Conservation (phyloP, 2,888 invertebrate species). For the Andrena flavipes region DNA sequence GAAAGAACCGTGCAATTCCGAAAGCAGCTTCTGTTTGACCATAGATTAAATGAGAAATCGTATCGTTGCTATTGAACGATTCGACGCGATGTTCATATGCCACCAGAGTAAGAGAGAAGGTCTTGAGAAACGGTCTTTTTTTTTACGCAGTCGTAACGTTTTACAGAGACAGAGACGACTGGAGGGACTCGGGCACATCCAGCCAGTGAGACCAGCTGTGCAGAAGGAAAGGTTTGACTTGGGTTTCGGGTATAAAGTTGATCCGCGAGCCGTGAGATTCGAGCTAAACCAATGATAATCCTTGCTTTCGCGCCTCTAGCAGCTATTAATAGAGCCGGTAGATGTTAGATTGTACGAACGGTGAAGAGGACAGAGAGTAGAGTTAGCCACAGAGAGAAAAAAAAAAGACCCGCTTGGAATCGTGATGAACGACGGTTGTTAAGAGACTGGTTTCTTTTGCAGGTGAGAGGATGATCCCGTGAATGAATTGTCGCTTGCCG, state of each 20-base stretch:
- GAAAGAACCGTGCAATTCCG: constrained; percentile 12
- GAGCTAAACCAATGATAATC: constrained; percentile 63
- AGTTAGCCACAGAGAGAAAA: constrained; percentile 39
- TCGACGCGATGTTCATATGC: background rate
- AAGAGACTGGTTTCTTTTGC: constrained; percentile 63
- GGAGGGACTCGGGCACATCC: constrained; percentile 77
- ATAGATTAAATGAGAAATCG: constrained; percentile 17
- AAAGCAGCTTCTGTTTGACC: constrained; percentile 1
- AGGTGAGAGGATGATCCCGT: constrained; percentile 60
- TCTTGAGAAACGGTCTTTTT: constrained; percentile 26
- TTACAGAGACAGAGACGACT: constrained; percentile 79
- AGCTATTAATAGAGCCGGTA: constrained; percentile 31
- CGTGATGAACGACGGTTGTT: constrained; percentile 44
- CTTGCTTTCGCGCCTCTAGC: constrained; percentile 34
- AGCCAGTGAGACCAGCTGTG: constrained; percentile 74
- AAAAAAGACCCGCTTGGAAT: constrained; percentile 29
- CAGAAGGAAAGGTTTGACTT: constrained; percentile 80
- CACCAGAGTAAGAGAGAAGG: background rate
- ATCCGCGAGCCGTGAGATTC: constrained; percentile 61
- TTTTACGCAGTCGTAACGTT: constrained; percentile 30
- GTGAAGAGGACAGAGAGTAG: constrained; percentile 48
- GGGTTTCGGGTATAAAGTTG: constrained; percentile 79
- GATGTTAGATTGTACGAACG: constrained; percentile 39
- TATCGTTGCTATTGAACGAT: constrained; percentile 17
- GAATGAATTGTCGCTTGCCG: constrained; percentile 56